Base-by-base conservation (phyloP, 2,888 invertebrate species). In the Netelia inedita region DNA sequence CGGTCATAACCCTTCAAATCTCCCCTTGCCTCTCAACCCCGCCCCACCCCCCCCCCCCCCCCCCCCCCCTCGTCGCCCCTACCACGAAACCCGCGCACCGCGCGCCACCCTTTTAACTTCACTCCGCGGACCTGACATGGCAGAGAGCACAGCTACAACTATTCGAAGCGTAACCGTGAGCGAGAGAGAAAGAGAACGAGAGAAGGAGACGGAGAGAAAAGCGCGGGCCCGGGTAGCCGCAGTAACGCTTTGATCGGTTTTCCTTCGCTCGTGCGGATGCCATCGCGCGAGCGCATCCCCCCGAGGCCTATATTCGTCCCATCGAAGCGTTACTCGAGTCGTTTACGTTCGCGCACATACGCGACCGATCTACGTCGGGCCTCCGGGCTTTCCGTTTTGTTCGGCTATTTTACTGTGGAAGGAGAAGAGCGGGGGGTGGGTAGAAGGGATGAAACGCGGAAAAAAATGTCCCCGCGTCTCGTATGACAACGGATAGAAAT, bases 51-150 rank as follows among this genome's bases (percentile, higher is more conserved):
- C 21, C 35, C 23, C 71, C 71, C 46, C 10, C 46, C 55, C 41
- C 43, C 11, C 46, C 63, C 43, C 43, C n/a, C 16, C 11, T 14
- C 35, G n/a, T 1, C 63, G 43, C 55, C 16, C 46, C 63, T 55
- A 41, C n/a, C 28, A 28, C 28, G 28, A 28, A 28, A 28, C 28
- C 28, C 28, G 28, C 28, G 28, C 28, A 28, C 11, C 35, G 35
- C 35, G 35, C 16, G 50, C 35, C 53, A 41, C 89, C 89, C 90
- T 91, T 92, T 93, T 92, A 92, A 92, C 93, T 92, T 93, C 88
- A 91, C 92, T 93, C 92, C 85, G 85, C 86, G 92, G 92, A 92
- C 92, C 92, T 92, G 92, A 93, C 93, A 90, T 90, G 87, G 92
- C 93, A 92, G 88, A 88, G 73, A 76, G 71, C 46, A 63, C 69